phyloP scores from a whole-genome alignment of 2,797 vertebrate species.

The Aselliscus stoliczkanus region DNA sequence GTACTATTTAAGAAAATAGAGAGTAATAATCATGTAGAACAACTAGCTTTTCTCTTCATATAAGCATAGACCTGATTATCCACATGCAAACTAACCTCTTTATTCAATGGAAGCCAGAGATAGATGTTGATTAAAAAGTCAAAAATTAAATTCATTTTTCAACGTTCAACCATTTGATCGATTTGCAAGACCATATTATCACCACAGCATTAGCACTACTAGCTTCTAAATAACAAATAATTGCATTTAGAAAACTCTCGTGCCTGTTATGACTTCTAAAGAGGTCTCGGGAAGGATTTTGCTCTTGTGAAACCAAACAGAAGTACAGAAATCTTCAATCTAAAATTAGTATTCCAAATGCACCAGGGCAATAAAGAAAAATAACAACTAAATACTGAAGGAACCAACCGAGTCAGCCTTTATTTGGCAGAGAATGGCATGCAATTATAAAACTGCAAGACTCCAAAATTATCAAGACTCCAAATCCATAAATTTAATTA shows the following conservation, averaged over 20 bases:
- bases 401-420: slow-evolving; percentile 72
- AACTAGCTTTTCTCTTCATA: not conserved
- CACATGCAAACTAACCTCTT: not conserved
- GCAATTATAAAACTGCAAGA: slow-evolving; percentile 78
- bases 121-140: not conserved
- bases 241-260: not conserved
- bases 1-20: not conserved
- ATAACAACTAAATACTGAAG: slow-evolving; percentile 75
- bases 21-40: not conserved
- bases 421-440: slow-evolving; percentile 73
- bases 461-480: slow-evolving; percentile 75
- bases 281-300: not conserved
- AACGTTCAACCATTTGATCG: not conserved
- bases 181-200: not conserved
- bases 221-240: slow-evolving; percentile 12
- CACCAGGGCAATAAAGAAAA: slow-evolving; percentile 75
- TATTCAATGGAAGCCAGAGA: not conserved
- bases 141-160: slow-evolving; percentile 11
- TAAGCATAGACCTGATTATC: not conserved
- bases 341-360: slow-evolving; percentile 76
- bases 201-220: not conserved
- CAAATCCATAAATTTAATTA: slow-evolving; percentile 79
- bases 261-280: not conserved
- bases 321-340: slow-evolving; percentile 76
- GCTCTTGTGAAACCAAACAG: slow-evolving; percentile 67